Evolutionary conservation across 2,888 invertebrate species (phyloP).

Genomic region (Chloroclysta siterata): DNA sequence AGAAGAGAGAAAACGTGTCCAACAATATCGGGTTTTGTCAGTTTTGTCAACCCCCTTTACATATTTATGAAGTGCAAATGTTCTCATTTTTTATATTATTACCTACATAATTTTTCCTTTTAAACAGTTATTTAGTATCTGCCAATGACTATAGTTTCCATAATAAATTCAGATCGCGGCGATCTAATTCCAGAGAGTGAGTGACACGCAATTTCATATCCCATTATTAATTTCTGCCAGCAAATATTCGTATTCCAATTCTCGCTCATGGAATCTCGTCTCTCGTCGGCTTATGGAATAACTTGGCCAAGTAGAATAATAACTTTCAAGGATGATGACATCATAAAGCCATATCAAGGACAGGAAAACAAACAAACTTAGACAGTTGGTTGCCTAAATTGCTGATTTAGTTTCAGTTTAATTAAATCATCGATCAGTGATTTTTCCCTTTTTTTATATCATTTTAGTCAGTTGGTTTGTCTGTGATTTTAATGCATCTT

Average conservation of each 20-base stretch:
- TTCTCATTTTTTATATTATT: background rate
- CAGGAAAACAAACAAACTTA: background rate
- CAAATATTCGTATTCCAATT: conserved; percentile 18
- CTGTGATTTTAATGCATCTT: background rate
- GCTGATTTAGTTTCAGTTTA: background rate
- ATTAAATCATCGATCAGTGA: background rate
- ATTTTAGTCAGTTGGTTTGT: too few relatives aligned
- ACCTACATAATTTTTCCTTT: background rate
- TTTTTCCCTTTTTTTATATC: background rate
- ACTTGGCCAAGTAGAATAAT: conserved; percentile 19
- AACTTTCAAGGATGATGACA: conserved; percentile 11
- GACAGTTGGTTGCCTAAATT: background rate
- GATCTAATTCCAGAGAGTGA: conserved; percentile 4
- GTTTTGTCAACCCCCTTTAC: conserved; percentile 10
- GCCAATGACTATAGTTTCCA: background rate
- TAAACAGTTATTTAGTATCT: background rate
- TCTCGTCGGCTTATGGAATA: conserved; percentile 18
- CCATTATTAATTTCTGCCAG: conserved; percentile 3
- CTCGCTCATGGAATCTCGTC: background rate
- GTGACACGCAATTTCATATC: conserved; percentile 7
- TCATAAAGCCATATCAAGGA: conserved; percentile 16
- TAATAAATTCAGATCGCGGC: background rate
- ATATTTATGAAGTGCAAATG: conserved; percentile 21
- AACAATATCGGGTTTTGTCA: conserved; percentile 18
- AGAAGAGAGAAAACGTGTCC: conserved; percentile 27